Conservation (phyloP, 2,113 vertebrate species). For the Charina bottae region DNA sequence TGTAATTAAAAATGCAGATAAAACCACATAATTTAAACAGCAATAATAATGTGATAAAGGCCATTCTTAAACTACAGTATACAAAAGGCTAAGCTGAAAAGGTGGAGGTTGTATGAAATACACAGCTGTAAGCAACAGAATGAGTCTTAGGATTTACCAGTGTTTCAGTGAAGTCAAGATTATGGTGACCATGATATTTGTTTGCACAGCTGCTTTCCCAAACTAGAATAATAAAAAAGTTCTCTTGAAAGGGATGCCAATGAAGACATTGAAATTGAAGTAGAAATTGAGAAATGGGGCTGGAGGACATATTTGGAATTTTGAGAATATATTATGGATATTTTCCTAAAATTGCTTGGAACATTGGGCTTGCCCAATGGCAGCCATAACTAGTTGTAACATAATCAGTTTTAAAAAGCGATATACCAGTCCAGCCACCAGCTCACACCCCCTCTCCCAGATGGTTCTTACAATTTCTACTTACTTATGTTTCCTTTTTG, state of each 20-base stretch:
- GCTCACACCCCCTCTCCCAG: not conserved
- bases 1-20: not conserved
- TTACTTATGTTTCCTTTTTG: not conserved
- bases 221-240: not conserved
- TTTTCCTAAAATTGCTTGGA: not conserved
- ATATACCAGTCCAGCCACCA: not conserved
- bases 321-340: not conserved
- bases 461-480: not conserved
- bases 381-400: not conserved
- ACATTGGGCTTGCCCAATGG: not conserved
- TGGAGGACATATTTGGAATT: not conserved
- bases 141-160: not conserved
- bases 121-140: not conserved
- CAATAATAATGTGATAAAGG: not conserved
- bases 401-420: not conserved
- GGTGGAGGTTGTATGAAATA: not conserved
- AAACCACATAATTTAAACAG: not conserved
- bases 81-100: not conserved
- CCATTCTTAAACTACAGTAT: not conserved
- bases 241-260: not conserved
- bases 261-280: not conserved
- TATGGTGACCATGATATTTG: not conserved
- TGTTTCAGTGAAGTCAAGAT: not conserved
- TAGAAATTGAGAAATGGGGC: not conserved
- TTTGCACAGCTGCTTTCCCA: not conserved